Base-by-base conservation (phyloP, 2,113 vertebrate species). In the Crocuta crocuta region DNA sequence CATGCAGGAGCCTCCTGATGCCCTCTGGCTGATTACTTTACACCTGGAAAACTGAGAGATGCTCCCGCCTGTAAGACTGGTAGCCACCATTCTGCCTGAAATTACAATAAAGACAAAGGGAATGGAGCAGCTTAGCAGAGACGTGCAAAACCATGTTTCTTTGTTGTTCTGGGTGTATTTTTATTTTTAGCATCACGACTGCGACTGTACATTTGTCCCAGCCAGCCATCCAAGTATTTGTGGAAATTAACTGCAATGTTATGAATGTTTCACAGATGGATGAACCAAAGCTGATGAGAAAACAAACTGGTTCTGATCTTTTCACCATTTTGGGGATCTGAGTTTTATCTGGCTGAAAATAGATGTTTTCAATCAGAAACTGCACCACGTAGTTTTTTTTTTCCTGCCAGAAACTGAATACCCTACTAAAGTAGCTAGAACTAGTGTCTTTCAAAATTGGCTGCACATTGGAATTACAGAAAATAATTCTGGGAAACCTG, bases 121-220 rank as follows among this genome's bases (percentile, higher is more conserved):
- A 95, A 68, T 7, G 53, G 35, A 85, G 58, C 5, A 74, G 55
- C 17, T 85, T 45, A 45, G 50, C 26, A 78, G 58, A 92, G 45
- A 73, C 13, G 8, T 45, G 11, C 19, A 43, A 45, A 86, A 63
- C 39, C n/a, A 6, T 19, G n/a, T 50, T 87, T 97, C 78, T 93
- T 91, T 90, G 63, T 93, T 73, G 43, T 95, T 95, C 65, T 93
- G 65, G 31, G 10, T 68, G 21, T 79, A 66, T 88, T 93, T 97
- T 94, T 96, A 95, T 90, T 96, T 98, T 98, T 98, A 98, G 89
- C 43, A 68, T 88, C 61, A 90, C 83, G 83, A 79, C 74, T 93
- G 84, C 79, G 92, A 71, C 93, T 91, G 61, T 90, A 87, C 82
- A 87, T 92, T 89, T 95, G 79, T 96, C 79, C 55, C 89, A 89